These are phyloP conservation scores for Calliscelio sp. DNA, from an alignment of 2,888 invertebrate species.

Conservation along the genomic window DNA sequence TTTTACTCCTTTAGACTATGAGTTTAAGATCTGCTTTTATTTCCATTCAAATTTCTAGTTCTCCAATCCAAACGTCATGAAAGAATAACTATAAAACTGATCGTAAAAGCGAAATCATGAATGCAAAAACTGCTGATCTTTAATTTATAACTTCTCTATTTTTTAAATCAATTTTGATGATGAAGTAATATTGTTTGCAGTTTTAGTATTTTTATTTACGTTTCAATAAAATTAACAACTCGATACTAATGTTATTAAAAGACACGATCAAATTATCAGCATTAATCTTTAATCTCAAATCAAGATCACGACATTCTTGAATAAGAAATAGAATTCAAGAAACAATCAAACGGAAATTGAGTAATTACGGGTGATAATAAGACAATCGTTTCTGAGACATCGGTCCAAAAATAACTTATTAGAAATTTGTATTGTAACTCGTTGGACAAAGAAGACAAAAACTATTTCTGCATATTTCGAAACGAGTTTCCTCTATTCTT, in stretches of 20 bases:
- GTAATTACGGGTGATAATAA: neutral
- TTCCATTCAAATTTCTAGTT: conserved; percentile 60
- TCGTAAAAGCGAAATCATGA: conserved; percentile 59
- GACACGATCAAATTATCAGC: too few relatives aligned
- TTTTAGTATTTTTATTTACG: neutral
- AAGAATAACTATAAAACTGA: conserved; percentile 38
- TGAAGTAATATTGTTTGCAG: neutral
- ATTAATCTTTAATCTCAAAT: conserved; percentile 26
- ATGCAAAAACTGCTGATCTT: conserved; percentile 59
- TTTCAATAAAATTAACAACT: too few relatives aligned
- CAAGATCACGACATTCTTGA: conserved; percentile 12
- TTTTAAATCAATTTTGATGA: conserved; percentile 35
- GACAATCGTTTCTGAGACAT: neutral
- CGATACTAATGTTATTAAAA: conserved; percentile 33
- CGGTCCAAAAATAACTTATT: neutral
- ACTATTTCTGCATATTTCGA: neutral
- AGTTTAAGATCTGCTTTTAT: too few relatives aligned
- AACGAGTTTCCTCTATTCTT: conserved; percentile 18
- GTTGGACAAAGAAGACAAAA: neutral
- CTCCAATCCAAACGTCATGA: conserved; percentile 47
- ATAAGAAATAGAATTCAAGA: conserved; percentile 12
- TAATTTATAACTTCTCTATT: conserved; percentile 54
- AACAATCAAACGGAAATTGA: neutral
- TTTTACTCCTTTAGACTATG: too few relatives aligned
- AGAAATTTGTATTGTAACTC: neutral